Evolutionary conservation across 2,888 invertebrate species (phyloP), one percentile per base, ranked within the genome.

Genomic region (Perdita meconis): DNA sequence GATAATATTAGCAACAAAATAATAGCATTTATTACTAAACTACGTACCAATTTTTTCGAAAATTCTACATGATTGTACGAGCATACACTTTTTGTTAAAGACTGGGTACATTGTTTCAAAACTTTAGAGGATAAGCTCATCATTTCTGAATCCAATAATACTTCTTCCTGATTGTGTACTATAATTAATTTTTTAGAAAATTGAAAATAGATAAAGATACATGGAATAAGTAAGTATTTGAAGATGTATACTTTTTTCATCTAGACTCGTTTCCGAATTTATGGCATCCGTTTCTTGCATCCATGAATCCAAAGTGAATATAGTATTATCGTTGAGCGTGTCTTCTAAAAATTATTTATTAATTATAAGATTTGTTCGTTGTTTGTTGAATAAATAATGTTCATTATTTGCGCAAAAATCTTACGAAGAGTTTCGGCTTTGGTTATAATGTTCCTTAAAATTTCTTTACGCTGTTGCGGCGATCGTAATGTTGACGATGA

Each of bases 81-180:
- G 2, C 81, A 87, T 24, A 90, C 80, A 26, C 84, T 75, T 64
- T 86, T 87, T 24, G 86, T 87, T 12, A 92, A 61, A 12, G 84
- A 78, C 0, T 74, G 55, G 0, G 89, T 84, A 55, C 89, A 90
- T n/a, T 86, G 78, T 64, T 85, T 85, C 16, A 92, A 69, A 40
- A 92, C 85, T 34, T 84, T 84, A 3, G 92, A 91, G 2, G 92
- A 89, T 34, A 87, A 60, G n/a, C 64, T 82, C 86, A 92, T 89
- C 30, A 91, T 84, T 81, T 89, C 86, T 1, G 92, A 91, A 78
- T 92, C 92, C 66, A 92, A 66, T 19, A 92, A 71, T 26, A 92
- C 83, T 70, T 90, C 90, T 51, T 89, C 90, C 47, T 89, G 90
- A 79, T 86, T 81, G 22, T 81, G 73, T 12, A 83, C 90, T 89